phyloP scores from a whole-genome alignment of 1,140 invertebrate genomes.

The Drosophila ogumai region DNA sequence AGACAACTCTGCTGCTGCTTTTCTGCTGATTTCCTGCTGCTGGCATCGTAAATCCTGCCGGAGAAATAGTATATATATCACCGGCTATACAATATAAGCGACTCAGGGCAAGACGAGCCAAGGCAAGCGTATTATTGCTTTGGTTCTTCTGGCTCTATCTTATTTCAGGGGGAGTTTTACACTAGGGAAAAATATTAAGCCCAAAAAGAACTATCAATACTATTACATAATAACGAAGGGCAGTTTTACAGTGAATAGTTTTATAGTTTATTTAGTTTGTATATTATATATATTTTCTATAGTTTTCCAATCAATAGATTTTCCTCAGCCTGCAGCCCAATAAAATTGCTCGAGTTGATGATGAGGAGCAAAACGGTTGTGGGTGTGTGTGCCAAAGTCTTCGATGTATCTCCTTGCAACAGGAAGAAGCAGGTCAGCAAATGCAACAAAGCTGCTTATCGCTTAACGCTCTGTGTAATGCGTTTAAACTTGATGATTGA shows the following conservation, averaged over 20 bases:
- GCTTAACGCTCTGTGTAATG: slow-evolving; percentile 80
- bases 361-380: slow-evolving; percentile 48
- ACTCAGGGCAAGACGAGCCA: slow-evolving; percentile 60
- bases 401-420: slow-evolving; percentile 49
- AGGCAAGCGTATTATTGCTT: slow-evolving; percentile 82
- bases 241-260: not conserved
- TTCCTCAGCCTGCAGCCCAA: slow-evolving; percentile 52
- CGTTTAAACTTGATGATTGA: slow-evolving; percentile 83
- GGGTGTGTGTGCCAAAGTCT: slow-evolving; percentile 29
- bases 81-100: slow-evolving; percentile 49
- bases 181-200: not conserved
- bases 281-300: not conserved
- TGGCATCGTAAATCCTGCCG: slow-evolving; percentile 71
- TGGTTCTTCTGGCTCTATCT: slow-evolving; percentile 49
- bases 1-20: slow-evolving; percentile 55
- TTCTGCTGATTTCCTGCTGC: slow-evolving; percentile 52
- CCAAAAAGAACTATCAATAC: not conserved
- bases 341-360: slow-evolving; percentile 76
- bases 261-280: not conserved
- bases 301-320: not conserved
- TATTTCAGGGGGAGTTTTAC: not conserved
- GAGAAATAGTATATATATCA: slow-evolving; percentile 57
- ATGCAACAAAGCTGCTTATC: slow-evolving; percentile 82
- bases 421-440: slow-evolving; percentile 54
- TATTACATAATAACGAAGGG: too few relatives aligned